phyloP scores from a whole-genome alignment of 2,888 invertebrate species.

The Eurytoma californica region DNA sequence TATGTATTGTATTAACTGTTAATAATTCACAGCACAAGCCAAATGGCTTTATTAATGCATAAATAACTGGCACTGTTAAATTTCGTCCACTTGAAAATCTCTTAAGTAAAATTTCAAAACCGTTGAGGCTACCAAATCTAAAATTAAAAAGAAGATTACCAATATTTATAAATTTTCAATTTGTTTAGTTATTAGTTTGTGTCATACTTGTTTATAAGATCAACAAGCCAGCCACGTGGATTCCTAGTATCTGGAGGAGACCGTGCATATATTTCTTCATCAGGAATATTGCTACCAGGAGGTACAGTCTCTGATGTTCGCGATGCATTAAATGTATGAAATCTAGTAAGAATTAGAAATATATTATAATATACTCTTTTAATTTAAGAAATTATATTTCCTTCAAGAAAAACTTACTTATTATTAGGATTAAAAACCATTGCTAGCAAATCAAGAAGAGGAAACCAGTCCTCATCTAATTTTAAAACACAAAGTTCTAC shows the following conservation, averaged over 20 bases:
- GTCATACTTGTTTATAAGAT: slow-evolving; percentile 89
- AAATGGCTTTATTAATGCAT: slow-evolving; percentile 91
- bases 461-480: slow-evolving; percentile 92
- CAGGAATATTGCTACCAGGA: slow-evolving; percentile 79
- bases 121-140: slow-evolving; percentile 91
- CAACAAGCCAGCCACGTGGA: slow-evolving; percentile 96
- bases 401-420: slow-evolving; percentile 81
- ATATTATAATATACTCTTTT: background rate
- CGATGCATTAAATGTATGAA: slow-evolving; percentile 90
- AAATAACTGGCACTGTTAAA: slow-evolving; percentile 86
- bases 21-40: slow-evolving; percentile 94
- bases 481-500: slow-evolving; percentile 95
- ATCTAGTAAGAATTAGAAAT: slow-evolving; percentile 76
- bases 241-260: slow-evolving; percentile 88
- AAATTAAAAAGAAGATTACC: slow-evolving; percentile 56
- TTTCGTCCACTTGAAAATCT: slow-evolving; percentile 87
- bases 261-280: slow-evolving; percentile 85
- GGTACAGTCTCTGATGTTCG: slow-evolving; percentile 85
- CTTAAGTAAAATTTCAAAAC: slow-evolving; percentile 90
- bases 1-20: slow-evolving; percentile 91
- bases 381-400: slow-evolving; percentile 28
- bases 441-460: slow-evolving; percentile 92
- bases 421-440: slow-evolving; percentile 96
- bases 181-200: background rate
- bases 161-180: background rate